These are phyloP conservation scores for Phalacrocorax brasilianus DNA, from an alignment of 2,113 vertebrate genomes.

Conservation along the genomic window DNA sequence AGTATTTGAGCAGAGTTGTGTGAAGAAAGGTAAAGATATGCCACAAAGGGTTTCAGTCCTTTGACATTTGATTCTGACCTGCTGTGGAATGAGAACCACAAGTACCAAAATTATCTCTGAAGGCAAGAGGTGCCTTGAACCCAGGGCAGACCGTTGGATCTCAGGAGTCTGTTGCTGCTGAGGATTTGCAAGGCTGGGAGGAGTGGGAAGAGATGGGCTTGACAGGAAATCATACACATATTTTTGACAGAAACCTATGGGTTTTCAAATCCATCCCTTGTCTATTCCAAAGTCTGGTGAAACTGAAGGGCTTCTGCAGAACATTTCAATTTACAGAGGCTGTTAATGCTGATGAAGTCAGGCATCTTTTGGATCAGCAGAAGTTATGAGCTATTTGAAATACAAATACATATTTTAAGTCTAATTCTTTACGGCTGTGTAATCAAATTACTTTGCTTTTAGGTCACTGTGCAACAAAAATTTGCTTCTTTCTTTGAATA, in stretches of 20 bases:
- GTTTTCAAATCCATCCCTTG: background rate
- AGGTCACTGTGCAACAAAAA: background rate
- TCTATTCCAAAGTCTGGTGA: background rate
- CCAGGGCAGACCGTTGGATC: background rate
- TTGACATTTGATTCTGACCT: background rate
- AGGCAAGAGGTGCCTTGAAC: background rate
- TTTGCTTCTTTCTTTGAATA: background rate
- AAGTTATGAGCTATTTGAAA: background rate
- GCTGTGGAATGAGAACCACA: background rate
- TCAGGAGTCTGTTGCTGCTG: background rate
- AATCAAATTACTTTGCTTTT: background rate
- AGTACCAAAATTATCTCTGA: background rate
- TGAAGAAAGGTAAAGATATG: background rate
- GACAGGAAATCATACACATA: background rate
- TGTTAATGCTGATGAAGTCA: background rate
- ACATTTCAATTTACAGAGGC: background rate
- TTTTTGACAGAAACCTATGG: background rate
- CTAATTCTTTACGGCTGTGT: background rate
- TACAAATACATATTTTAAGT: background rate
- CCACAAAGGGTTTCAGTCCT: background rate
- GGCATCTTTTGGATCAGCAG: background rate
- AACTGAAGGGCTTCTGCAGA: background rate
- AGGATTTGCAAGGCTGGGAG: background rate
- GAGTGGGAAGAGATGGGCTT: background rate
- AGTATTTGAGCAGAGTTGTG: background rate